A percentile compares a stretch with the other conserved stretches of the same genome.
These are phyloP conservation scores for Pollenia griseotomentosa DNA, from an alignment of 2,888 invertebrate genomes.

Conservation along the genomic window DNA sequence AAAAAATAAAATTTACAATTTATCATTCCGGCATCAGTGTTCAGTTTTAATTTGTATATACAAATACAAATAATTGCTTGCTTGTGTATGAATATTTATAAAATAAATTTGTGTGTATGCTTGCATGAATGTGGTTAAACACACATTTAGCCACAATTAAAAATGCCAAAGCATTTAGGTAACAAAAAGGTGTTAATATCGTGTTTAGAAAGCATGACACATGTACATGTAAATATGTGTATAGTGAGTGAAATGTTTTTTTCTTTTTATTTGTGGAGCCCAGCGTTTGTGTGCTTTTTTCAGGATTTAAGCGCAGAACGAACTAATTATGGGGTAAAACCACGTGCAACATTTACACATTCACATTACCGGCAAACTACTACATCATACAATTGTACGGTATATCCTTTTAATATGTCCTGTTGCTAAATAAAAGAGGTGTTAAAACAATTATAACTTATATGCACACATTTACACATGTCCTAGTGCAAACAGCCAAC, in stretches of 20 bases:
- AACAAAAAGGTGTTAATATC: constrained; percentile 46
- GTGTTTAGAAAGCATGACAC: constrained; percentile 41
- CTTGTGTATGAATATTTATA: too few relatives aligned
- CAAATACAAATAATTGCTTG: background rate
- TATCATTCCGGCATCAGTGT: background rate
- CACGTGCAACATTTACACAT: constrained; percentile 4
- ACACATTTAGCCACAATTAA: constrained; percentile 51
- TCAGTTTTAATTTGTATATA: background rate
- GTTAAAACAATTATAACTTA: constrained; percentile 60
- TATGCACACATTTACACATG: background rate
- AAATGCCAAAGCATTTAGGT: constrained; percentile 45
- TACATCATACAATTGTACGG: background rate
- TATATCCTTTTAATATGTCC: constrained; percentile 5
- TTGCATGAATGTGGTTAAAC: constrained; percentile 26
- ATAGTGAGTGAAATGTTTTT: too few relatives aligned
- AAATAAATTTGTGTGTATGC: background rate
- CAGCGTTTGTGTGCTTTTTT: background rate
- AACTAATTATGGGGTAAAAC: constrained; percentile 17
- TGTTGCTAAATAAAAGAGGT: constrained; percentile 59
- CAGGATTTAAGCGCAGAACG: background rate
- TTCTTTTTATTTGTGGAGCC: background rate
- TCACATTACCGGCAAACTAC: background rate
- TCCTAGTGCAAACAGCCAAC: background rate
- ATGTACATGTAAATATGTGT: background rate
- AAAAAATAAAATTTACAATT: background rate